Evolutionary conservation across 2,797 vertebrate species (phyloP), one percentile per base, ranked within the genome.

Genomic region (Chaenodraco wilsoni): DNA sequence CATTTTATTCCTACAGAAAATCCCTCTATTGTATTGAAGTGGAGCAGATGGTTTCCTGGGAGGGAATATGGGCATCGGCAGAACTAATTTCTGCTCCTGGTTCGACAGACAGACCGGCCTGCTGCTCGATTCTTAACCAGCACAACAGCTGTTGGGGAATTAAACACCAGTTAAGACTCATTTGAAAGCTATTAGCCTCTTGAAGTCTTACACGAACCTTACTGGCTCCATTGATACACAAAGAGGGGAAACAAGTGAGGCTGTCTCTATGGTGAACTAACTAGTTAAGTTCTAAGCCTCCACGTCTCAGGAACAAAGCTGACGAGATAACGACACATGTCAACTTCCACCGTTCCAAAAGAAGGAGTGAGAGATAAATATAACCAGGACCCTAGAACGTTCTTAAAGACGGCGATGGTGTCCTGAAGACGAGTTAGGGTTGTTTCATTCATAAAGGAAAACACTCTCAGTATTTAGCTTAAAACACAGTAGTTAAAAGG

Each of bases 1-100:
- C 93, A 93, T 94, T 91, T 92, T 92, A 91, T 88, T 91, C 88
- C 78, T 89, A 88, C 87, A 89, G 95, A 96, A 98, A 98, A 99
- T 98, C 97, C 97, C 94, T 95, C 96, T 95, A 94, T 98, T 99
- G 97, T 98, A 95, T 90, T 81, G 84, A 95, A 97, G 97, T 96
- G 95, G 95, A 96, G 97, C 97, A 98, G 97, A 98, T 98, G 97
- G 96, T 97, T 96, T 95, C 95, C 95, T 66, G 82, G 76, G 87
- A 97, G 96, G 96, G 96, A 97, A 97, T 94, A 96, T 95, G 96
- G 95, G 95, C 96, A 95, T 92, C 90, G 81, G 94, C 97, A 97
- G 96, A 97, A 97, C 97, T 97, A 98, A 99, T 99, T 96, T 97
- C 95, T 96, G 58, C 90, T 89, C 73, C 81, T 84, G 87, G 85